Evolutionary conservation across 2,797 vertebrate genomes (phyloP).

Genomic region (Anomalospiza imberbis): DNA sequence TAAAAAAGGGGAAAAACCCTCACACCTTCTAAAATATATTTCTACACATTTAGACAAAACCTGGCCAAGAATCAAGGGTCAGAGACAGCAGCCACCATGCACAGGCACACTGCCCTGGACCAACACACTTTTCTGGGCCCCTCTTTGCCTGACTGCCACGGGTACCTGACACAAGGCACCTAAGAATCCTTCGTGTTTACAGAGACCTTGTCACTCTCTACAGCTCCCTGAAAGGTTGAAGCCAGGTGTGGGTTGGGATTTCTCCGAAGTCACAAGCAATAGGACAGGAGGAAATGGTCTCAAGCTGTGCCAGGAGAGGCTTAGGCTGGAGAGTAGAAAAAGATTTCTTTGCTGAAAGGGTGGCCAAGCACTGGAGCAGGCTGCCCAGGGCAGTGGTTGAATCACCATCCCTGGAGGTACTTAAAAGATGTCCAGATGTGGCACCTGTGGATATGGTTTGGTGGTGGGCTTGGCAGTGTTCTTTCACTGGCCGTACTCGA

Average conservation of each 20-base stretch:
- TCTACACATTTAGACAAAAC: neutral
- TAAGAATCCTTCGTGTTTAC: neutral
- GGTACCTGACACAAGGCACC: neutral
- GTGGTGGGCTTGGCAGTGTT: neutral
- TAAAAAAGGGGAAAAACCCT: too few relatives aligned
- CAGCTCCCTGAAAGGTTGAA: neutral
- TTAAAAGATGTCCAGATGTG: neutral
- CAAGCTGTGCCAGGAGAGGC: neutral
- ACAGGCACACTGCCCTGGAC: neutral
- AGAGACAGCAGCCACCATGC: neutral
- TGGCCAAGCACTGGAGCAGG: neutral
- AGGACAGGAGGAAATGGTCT: neutral
- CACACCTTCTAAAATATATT: neutral
- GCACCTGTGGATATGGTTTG: neutral
- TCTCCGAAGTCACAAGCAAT: neutral
- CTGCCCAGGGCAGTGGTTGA: neutral
- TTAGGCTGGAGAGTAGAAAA: neutral
- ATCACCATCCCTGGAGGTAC: neutral
- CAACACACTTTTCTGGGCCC: neutral
- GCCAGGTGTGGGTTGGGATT: neutral
- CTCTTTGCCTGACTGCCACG: accelerated
- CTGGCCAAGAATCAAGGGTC: neutral
- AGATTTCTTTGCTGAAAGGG: neutral
- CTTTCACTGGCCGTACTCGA: neutral
- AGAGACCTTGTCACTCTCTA: neutral